Conservation (phyloP, 2,797 vertebrate genomes). For the Protosalanx chinensis region DNA sequence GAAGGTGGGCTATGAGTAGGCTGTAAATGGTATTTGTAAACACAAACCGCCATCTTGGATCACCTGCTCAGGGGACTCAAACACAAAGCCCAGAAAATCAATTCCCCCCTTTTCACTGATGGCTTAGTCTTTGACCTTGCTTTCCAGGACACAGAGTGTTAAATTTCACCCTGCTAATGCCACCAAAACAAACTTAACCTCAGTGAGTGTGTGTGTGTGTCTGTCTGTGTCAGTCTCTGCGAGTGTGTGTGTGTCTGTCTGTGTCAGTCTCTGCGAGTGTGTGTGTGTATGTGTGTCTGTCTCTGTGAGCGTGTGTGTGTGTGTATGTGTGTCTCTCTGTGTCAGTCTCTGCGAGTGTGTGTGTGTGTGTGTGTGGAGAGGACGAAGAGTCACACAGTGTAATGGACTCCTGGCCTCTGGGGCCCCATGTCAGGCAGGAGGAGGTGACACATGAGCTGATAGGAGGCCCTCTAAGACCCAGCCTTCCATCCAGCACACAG, state of each 20-base stretch:
- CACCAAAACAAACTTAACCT: not conserved
- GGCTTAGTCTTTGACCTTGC: conserved; percentile 9
- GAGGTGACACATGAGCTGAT: conserved; percentile 4
- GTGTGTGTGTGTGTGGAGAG: not conserved
- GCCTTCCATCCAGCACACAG: not conserved
- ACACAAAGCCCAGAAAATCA: conserved; percentile 12
- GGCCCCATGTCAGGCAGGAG: conserved; percentile 16
- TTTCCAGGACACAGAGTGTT: not conserved
- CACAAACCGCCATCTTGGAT: not conserved
- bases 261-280: conserved; percentile 11
- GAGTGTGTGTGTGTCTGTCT: conserved; percentile 2
- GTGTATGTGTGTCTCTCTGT: too few species aligned
- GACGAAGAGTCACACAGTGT: not conserved
- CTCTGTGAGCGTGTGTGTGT: too few species aligned
- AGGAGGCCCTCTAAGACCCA: conserved; percentile 6
- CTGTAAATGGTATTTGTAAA: not conserved
- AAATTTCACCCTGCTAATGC: not conserved
- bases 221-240: conserved; percentile 7
- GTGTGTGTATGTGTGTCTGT: not conserved
- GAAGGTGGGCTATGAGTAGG: not conserved
- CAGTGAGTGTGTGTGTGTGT: not conserved
- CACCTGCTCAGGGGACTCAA: not conserved
- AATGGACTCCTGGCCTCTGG: conserved; percentile 14
- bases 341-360: too few species aligned
- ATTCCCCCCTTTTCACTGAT: not conserved